These are phyloP conservation scores for Byasa hedistus DNA, from an alignment of 2,888 invertebrate species.

Conservation along the genomic window DNA sequence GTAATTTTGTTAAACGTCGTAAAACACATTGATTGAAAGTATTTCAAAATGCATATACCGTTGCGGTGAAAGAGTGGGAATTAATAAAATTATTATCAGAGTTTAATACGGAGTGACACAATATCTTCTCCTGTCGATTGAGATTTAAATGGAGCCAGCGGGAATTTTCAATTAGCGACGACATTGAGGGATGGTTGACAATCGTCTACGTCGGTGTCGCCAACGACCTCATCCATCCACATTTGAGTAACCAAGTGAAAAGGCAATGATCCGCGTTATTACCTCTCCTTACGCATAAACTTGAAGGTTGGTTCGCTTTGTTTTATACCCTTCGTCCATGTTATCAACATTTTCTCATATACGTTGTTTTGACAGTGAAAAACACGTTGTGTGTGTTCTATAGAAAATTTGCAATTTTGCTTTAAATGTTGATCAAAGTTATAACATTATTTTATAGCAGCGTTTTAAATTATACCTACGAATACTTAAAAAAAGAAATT, in stretches of 20 bases:
- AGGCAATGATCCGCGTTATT: constrained; percentile 76
- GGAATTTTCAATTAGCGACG: constrained; percentile 76
- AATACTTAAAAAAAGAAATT: too few relatives aligned
- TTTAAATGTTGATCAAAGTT: neutral
- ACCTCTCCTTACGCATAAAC: constrained; percentile 68
- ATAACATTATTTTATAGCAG: neutral
- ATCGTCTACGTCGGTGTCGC: constrained; percentile 68
- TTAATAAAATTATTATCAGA: constrained; percentile 54
- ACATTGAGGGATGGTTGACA: constrained; percentile 76
- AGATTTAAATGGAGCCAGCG: constrained; percentile 74
- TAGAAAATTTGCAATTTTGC: neutral
- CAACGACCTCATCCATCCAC: constrained; percentile 73
- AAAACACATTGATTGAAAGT: neutral
- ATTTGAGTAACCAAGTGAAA: constrained; percentile 77
- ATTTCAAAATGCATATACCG: neutral
- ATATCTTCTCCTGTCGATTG: constrained; percentile 62
- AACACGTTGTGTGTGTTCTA: neutral
- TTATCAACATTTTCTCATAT: constrained; percentile 11
- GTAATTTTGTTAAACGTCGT: too few relatives aligned
- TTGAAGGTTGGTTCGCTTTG: constrained; percentile 50
- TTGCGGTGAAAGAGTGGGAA: constrained; percentile 30
- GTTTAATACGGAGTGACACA: constrained; percentile 58
- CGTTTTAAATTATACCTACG: too few relatives aligned
- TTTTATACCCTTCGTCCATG: constrained; percentile 31
- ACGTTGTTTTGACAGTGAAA: constrained; percentile 12